Evolutionary conservation across 2,113 vertebrate species (phyloP).

Genomic region (Macquaria ambigua): DNA sequence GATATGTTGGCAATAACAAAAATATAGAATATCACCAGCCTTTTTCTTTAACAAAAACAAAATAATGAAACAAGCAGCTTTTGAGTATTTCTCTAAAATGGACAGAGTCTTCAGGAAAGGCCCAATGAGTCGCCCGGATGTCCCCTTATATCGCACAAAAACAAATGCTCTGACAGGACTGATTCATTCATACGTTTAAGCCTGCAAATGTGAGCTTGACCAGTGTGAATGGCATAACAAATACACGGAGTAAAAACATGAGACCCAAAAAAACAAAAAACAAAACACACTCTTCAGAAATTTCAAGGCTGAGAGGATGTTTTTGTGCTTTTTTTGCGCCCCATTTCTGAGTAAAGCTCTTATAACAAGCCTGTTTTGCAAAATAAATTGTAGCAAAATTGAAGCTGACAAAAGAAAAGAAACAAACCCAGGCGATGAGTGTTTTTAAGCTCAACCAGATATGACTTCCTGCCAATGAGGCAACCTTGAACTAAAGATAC

Average conservation of each 20-base stretch:
- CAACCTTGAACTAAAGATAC: conserved; percentile 19
- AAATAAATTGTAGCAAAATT: neutral
- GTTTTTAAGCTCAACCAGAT: neutral
- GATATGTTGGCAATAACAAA: neutral
- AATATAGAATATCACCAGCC: neutral
- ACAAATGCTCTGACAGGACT: neutral
- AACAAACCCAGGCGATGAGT: neutral
- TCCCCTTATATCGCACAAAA: neutral
- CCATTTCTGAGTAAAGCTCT: neutral
- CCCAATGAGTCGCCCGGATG: neutral
- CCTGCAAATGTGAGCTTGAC: neutral
- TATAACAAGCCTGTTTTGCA: neutral
- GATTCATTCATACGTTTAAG: neutral
- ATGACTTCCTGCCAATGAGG: neutral
- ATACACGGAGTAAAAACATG: neutral
- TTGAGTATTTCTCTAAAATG: neutral
- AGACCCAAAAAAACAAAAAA: neutral
- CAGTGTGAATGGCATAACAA: neutral
- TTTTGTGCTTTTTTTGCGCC: neutral
- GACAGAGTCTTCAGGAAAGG: no score
- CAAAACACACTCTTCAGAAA: neutral
- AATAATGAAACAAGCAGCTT: neutral
- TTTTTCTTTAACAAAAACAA: neutral
- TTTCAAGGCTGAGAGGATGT: conserved; percentile 1
- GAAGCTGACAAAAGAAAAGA: neutral